Base-by-base conservation (phyloP, 2,113 vertebrate genomes). In the Caretta caretta region DNA sequence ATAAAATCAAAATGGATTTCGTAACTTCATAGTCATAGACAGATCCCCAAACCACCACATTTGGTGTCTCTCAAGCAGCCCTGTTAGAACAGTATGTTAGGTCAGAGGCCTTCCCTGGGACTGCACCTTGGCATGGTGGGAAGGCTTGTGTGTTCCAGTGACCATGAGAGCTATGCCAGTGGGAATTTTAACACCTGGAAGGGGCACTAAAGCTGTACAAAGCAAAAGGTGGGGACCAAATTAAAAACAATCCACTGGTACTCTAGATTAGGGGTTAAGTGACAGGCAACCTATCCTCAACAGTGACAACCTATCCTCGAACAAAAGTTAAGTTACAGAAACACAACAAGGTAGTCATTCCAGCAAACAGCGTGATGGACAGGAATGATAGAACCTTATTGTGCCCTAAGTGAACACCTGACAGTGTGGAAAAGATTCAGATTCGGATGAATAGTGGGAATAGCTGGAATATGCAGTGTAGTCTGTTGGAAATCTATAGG, bases 1-100 rank as follows among this genome's bases (percentile, higher is more conserved):
- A 42, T 94, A 95, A 95, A 95, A 96, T 95, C 88, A 93, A 96
- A 86, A 24, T 88, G 29, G 89, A 95, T 84, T 93, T 12, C 93
- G 69, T 94, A 85, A 96, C 49, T 83, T 95, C 83, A 78, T 53
- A 53, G 53, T 53, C 56, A 31, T 78, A 88, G 90, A 87, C 76
- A 94, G 51, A 62, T 94, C 85, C 56, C 62, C 85, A 92, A 29
- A 91, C 50, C 94, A 29, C 93, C 83, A 16, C 88, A 86, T 92
- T 89, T 95, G 93, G 78, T 78, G n/a, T n/a, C 62, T n/a, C 83
- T 86, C 59, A 62, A 62, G 13, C 29, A 62, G 59, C 59, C 3
- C 84, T 35, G 19, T 94, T 93, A 92, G 90, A 88, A 92, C 83
- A 90, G 72, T 62, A 10, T n/a, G 38, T 87, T 87, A 76, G 72